Conservation (phyloP, 2,113 vertebrate species). For the Phalacrocorax aristotelis region DNA sequence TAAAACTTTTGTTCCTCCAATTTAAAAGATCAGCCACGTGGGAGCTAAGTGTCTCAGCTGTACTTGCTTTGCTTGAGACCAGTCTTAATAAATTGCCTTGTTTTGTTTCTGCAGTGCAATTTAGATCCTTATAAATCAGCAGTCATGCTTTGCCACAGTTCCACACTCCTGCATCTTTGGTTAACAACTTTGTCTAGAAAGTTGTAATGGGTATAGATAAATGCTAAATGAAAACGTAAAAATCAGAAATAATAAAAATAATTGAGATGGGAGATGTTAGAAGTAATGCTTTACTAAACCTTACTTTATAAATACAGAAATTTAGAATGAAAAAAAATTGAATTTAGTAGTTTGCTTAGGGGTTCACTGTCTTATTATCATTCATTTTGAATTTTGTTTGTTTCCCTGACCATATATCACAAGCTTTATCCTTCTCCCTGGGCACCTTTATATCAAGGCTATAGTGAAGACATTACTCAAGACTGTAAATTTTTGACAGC, state of each 20-base stretch:
- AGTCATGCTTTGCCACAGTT: neutral
- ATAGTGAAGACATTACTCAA: neutral
- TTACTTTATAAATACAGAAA: neutral
- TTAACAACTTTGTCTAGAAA: neutral
- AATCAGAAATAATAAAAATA: neutral
- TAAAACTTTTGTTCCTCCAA: conserved; percentile 14
- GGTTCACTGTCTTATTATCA: neutral
- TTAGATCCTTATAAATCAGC: neutral
- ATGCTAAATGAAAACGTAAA: neutral
- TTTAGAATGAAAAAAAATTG: neutral
- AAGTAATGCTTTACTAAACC: neutral
- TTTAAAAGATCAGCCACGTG: neutral
- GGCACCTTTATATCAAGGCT: neutral
- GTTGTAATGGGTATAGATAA: neutral
- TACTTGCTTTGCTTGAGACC: neutral
- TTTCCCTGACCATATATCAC: neutral
- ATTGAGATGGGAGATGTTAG: neutral
- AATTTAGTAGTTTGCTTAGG: neutral
- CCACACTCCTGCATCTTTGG: neutral
- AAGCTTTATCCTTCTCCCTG: neutral
- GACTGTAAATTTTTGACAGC: neutral
- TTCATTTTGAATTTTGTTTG: neutral
- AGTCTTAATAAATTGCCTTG: neutral
- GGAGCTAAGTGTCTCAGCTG: neutral
- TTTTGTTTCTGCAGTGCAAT: neutral